A percentile compares a stretch with the other conserved stretches of the same genome.
These are phyloP conservation scores for Acromyrmex heyeri DNA, from an alignment of 1,140 invertebrate genomes.

Conservation along the genomic window DNA sequence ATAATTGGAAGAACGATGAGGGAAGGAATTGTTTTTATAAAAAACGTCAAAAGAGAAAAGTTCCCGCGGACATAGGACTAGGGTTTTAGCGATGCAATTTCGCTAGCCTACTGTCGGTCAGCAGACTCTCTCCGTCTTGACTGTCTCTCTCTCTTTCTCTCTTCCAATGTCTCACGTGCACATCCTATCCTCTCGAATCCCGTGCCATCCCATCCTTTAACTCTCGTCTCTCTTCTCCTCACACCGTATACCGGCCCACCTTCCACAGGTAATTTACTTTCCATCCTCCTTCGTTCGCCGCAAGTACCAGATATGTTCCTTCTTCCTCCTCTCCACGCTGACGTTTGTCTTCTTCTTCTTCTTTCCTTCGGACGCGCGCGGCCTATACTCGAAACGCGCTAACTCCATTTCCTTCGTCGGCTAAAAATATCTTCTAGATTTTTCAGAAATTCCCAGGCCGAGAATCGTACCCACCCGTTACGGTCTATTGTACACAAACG, in stretches of 20 bases:
- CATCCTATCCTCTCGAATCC: slow-evolving; percentile 59
- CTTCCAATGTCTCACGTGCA: slow-evolving; percentile 53
- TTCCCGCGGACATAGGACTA: slow-evolving; percentile 55
- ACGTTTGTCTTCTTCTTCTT: slow-evolving; percentile 46
- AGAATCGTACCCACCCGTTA: slow-evolving; percentile 1
- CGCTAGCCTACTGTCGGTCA: slow-evolving; percentile 70
- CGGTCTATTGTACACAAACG: not conserved
- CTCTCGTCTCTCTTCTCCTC: slow-evolving; percentile 38
- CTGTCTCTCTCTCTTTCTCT: not conserved
- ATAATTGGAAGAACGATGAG: slow-evolving; percentile 7
- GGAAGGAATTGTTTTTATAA: slow-evolving; percentile 10
- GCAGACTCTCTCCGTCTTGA: slow-evolving; percentile 34
- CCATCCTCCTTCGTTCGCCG: slow-evolving; percentile 70
- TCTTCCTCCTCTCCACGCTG: slow-evolving; percentile 47
- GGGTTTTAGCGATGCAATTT: slow-evolving; percentile 74
- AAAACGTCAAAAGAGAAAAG: slow-evolving; percentile 28
- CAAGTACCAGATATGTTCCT: slow-evolving; percentile 62
- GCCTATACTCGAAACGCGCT: slow-evolving; percentile 69
- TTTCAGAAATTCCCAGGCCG: slow-evolving; percentile 28
- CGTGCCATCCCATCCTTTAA: slow-evolving; percentile 66
- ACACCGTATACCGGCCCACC: slow-evolving; percentile 51
- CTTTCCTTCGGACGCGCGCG: slow-evolving; percentile 51
- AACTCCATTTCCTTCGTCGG: slow-evolving; percentile 61
- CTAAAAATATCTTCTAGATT: slow-evolving; percentile 48
- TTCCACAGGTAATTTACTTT: slow-evolving; percentile 82